Percentiles rank a stretch among this genome's conserved stretches.
These are phyloP conservation scores for Pachyrhynchus sulphureomaculatus DNA, from an alignment of 1,140 invertebrate species.

Conservation along the genomic window DNA sequence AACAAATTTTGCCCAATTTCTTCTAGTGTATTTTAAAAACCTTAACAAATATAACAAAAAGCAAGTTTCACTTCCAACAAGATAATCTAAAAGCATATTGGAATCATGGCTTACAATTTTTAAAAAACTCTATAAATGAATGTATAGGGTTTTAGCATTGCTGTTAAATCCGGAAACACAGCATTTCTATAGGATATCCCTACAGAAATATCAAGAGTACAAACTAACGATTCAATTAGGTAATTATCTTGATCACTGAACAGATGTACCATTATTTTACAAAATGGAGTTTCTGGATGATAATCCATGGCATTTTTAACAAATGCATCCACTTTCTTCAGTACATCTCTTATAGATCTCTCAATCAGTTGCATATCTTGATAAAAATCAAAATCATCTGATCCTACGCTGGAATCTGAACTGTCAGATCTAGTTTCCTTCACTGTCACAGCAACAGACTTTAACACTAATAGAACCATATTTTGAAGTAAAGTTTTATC, in stretches of 20 bases:
- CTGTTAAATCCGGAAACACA: slow-evolving; percentile 72
- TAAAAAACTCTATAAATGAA: slow-evolving; percentile 82
- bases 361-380: slow-evolving; percentile 87
- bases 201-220: slow-evolving; percentile 82
- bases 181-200: slow-evolving; percentile 80
- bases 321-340: slow-evolving; percentile 78
- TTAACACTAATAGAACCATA: slow-evolving; percentile 79
- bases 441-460: slow-evolving; percentile 86
- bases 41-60: slow-evolving; percentile 84
- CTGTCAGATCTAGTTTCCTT: slow-evolving; percentile 85
- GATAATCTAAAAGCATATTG: slow-evolving; percentile 79
- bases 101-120: slow-evolving; percentile 80
- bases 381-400: slow-evolving; percentile 80
- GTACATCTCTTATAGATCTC: slow-evolving; percentile 77
- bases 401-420: slow-evolving; percentile 77
- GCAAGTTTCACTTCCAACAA: slow-evolving; percentile 89
- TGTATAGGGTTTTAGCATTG: slow-evolving; percentile 79
- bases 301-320: slow-evolving; percentile 80
- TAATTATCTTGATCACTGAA: slow-evolving; percentile 91
- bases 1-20: slow-evolving; percentile 82
- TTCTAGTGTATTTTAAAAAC: slow-evolving; percentile 80
- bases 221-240: slow-evolving; percentile 89
- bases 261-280: slow-evolving; percentile 83
- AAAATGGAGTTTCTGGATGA: slow-evolving; percentile 82
- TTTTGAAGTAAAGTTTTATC: slow-evolving; percentile 79